Base-by-base conservation (phyloP, 2,888 invertebrate species). In the Noctua fimbriata region DNA sequence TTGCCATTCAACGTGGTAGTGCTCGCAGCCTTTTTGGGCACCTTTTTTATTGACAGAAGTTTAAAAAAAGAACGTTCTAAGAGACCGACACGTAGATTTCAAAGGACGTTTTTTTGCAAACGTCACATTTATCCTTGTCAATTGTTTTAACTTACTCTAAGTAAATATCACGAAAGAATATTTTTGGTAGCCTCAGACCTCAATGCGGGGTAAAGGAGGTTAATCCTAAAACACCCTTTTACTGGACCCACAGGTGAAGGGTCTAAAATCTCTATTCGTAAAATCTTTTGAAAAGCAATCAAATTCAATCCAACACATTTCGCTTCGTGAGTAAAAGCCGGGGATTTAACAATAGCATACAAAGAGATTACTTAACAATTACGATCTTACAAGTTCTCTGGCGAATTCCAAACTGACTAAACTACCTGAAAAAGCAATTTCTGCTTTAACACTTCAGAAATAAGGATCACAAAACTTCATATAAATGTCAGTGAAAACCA, bases 341-440 rank as follows among this genome's bases (percentile, higher is more conserved):
- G 58, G 44, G 77, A 69, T 76, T 83, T 82, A 76, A 73, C 76
- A 78, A 77, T 76, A 76, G 60, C 72, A 73, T 72, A 66, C 73
- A 76, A 86, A 86, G 69, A 69, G 76, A 82, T 74, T 82, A 58
- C 72, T 65, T 41, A 72, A 60, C 72, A 76, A 83, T 76, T 63
- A 72, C 52, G 60, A 55, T 80, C 32, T 65, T 74, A 70, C 47
- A 66, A 76, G 58, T 67, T 67, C 69, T 55, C 66, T 6, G 4
- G 28, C 55, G 47, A 69, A 41, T 77, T 47, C 24, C 36, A 36
- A 55, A 73, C 47, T 65, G 44, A 47, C 55, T 55, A 66, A 65
- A 55, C 49, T 44, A 76, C 24, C 52, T 47, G 21, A 4, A 9
- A 41, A 12, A 47, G 28, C 12, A 76, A 66, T 79, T 24, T 82